These are phyloP conservation scores for Dichetophora obliterata DNA, from an alignment of 2,888 invertebrate species.

Conservation along the genomic window DNA sequence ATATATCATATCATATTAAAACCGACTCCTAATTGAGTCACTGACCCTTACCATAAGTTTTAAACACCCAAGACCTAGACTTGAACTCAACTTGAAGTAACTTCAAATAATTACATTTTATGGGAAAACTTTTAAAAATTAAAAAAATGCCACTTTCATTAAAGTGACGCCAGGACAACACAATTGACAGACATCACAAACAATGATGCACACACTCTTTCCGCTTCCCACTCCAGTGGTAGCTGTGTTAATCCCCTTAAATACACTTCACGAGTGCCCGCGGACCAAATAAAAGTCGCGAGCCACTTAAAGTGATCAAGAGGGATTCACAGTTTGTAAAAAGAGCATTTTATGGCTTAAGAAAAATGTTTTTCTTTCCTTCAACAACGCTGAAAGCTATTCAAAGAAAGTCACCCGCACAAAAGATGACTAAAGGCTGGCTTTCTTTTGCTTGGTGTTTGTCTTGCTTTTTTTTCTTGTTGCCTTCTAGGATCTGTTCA, in stretches of 20 bases:
- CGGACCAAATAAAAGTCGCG: slow-evolving; percentile 52
- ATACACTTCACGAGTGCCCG: slow-evolving; percentile 61
- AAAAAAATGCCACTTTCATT: slow-evolving; percentile 33
- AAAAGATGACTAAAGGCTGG: slow-evolving; percentile 43
- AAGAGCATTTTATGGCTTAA: slow-evolving; percentile 64
- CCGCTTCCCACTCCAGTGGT: background rate
- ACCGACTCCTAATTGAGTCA: no score
- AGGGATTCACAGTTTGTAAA: slow-evolving; percentile 69
- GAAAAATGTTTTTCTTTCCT: slow-evolving; percentile 35
- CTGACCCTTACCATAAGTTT: no score
- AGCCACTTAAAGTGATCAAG: slow-evolving; percentile 68
- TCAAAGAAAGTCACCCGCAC: slow-evolving; percentile 3
- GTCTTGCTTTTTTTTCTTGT: background rate
- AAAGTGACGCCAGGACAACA: slow-evolving; percentile 55
- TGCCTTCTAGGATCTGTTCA: background rate
- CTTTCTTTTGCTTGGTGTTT: slow-evolving; percentile 16
- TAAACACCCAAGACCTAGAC: no score
- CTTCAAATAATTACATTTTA: slow-evolving; percentile 8
- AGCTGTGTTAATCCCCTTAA: slow-evolving; percentile 65
- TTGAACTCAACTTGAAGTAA: no score
- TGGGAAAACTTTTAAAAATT: slow-evolving; percentile 28
- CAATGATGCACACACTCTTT: background rate
- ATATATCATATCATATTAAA: no score
- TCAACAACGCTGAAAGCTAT: background rate
- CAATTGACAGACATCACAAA: slow-evolving; percentile 26